Base-by-base conservation (phyloP, 2,113 vertebrate species). In the Acrocephalus kingi region DNA sequence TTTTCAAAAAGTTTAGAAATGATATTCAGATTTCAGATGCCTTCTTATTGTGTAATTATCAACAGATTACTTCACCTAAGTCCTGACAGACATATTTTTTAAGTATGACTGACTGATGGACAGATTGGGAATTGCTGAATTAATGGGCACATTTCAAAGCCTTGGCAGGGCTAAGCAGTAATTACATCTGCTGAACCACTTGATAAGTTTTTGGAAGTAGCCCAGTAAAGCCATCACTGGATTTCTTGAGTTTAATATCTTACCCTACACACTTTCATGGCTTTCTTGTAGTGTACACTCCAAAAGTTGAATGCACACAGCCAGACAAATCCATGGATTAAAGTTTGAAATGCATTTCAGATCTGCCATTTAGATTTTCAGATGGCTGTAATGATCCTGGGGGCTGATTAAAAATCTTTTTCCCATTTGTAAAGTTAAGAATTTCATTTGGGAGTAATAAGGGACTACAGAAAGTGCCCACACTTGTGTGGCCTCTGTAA, bases 21-120 rank as follows among this genome's bases (percentile, higher is more conserved):
- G 9, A 80, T 27, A 94, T 93, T 96, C 96, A 94, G 73, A 89
- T 97, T 97, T 98, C 92, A 95, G 75, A 96, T 96, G 95, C 68
- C 59, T 94, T 97, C 95, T 97, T 96, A 97, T 97, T 97, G 90
- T 96, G 92, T 92, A 98, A 98, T 98, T 98, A 98, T 98, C 97
- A 98, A 96, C 95, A 97, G 95, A 98, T 98, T 98, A 94, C 96
- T 98, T 97, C 95, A 98, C 97, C 97, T 98, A 97, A 89, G 92
- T 97, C 83, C 93, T 98, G 98, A 98, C 96, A 98, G 98, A 97
- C 97, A 98, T 97, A 97, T 98, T 98, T 98, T 98, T 97, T 97
- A 98, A 98, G 97, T 98, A 98, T 98, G 98, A 98, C 96, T 98
- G 98, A 98, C 97, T 98, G 97, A 98, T 98, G 94, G 97, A 98